Conservation (phyloP, 2,888 invertebrate genomes). For the Andrena bucephala region DNA sequence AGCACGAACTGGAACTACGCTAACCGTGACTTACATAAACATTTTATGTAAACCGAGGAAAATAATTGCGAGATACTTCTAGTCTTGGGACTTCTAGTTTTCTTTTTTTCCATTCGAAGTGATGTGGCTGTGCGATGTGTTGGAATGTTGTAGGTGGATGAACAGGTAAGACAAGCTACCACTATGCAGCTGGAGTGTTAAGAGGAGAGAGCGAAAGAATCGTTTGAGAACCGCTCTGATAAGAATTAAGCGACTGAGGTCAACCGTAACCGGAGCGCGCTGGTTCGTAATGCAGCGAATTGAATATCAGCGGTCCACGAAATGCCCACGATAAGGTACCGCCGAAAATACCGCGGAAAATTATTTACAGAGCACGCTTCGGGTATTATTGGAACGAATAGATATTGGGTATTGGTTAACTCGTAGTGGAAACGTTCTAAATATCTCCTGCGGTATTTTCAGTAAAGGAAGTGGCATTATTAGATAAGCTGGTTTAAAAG, state of each 20-base stretch:
- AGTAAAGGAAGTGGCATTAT: background rate
- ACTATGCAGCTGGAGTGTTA: background rate
- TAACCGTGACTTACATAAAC: conserved; percentile 41
- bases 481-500: background rate
- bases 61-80: background rate
- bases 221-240: conserved; percentile 72
- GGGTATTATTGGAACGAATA: background rate
- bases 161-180: background rate
- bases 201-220: background rate
- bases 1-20: conserved; percentile 44
- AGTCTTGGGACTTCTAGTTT: background rate
- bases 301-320: conserved; percentile 44
- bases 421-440: too few species aligned
- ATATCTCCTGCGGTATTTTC: background rate
- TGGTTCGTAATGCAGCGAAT: conserved; percentile 55
- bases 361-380: conserved; percentile 5
- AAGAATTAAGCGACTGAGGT: conserved; percentile 70
- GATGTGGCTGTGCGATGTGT: background rate
- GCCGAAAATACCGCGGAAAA: conserved; percentile 32
- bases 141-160: background rate
- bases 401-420: background rate
- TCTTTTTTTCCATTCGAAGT: background rate
- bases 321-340: conserved; percentile 41
- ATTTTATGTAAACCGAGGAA: conserved; percentile 19
- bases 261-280: conserved; percentile 69